A percentile compares a stretch with the other conserved stretches of the same genome.
Conservation (phyloP, 2,888 invertebrate genomes). For the Erebia ligea region DNA sequence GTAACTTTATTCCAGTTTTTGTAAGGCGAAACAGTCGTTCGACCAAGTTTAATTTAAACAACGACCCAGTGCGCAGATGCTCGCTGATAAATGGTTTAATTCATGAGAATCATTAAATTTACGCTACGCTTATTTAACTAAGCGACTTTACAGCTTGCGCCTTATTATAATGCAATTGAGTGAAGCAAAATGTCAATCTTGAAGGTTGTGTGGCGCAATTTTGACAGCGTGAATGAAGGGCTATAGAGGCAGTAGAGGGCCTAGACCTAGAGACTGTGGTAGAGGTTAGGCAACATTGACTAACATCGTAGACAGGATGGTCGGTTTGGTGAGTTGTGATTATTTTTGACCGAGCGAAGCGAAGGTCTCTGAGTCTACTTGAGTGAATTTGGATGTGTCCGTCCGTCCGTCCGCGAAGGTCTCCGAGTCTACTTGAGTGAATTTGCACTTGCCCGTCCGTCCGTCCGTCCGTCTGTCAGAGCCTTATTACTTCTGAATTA, state of each 20-base stretch:
- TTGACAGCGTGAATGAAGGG: not conserved
- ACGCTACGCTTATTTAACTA: slow-evolving; percentile 24
- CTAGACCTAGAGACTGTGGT: no score
- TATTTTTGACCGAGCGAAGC: no score
- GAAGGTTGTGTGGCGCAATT: slow-evolving; percentile 18
- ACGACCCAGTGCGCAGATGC: slow-evolving; percentile 70
- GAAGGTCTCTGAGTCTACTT: no score
- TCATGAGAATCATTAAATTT: slow-evolving; percentile 48
- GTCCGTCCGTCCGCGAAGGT: no score
- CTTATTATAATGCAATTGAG: not conserved
- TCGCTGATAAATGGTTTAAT: slow-evolving; percentile 62
- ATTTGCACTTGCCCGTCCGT: no score
- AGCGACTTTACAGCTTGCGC: slow-evolving; percentile 17
- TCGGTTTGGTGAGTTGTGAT: not conserved
- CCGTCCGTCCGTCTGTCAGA: no score
- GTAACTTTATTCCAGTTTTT: slow-evolving; percentile 62
- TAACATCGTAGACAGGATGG: not conserved
- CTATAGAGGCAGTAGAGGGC: no score
- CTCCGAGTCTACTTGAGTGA: no score
- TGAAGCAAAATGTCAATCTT: slow-evolving; percentile 9
- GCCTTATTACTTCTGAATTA: no score
- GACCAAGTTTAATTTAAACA: slow-evolving; percentile 68
- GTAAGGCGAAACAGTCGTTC: slow-evolving; percentile 62
- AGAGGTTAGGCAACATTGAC: not conserved
- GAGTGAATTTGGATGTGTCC: no score